phyloP scores from a whole-genome alignment of 2,113 vertebrate species.

The Ploceus nigricollis region DNA sequence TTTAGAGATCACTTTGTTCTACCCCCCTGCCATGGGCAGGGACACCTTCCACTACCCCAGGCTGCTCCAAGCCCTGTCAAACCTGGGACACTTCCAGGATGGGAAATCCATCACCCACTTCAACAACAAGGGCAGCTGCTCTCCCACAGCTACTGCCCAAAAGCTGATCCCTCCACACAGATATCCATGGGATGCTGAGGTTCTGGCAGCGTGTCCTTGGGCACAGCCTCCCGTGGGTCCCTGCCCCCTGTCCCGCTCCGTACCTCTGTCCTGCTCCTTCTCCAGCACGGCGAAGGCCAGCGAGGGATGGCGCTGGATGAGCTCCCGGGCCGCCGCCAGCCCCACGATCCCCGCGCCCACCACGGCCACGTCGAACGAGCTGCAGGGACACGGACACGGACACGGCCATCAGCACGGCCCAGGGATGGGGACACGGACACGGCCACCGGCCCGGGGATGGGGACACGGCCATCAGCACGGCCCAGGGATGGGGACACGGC shows the following conservation, averaged over 20 bases:
- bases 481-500: no score
- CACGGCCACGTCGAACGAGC: constrained; percentile 81
- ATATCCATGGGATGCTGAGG: fast-evolving
- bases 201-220: fast-evolving
- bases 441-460: background rate
- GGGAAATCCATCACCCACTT: background rate
- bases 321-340: constrained; percentile 86
- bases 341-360: constrained; percentile 92
- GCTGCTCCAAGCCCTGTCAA: background rate
- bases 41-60: background rate
- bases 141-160: background rate
- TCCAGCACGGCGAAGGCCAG: constrained; percentile 87
- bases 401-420: background rate
- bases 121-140: background rate
- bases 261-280: constrained; percentile 90
- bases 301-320: constrained; percentile 80
- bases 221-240: background rate
- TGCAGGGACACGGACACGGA: background rate
- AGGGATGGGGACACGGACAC: fast-evolving
- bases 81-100: background rate
- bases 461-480: background rate
- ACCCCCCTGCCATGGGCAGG: background rate
- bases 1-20: fast-evolving
- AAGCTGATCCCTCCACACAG: fast-evolving
- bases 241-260: background rate